Base-by-base conservation (phyloP, 2,113 vertebrate species). In the Sialia sialis region DNA sequence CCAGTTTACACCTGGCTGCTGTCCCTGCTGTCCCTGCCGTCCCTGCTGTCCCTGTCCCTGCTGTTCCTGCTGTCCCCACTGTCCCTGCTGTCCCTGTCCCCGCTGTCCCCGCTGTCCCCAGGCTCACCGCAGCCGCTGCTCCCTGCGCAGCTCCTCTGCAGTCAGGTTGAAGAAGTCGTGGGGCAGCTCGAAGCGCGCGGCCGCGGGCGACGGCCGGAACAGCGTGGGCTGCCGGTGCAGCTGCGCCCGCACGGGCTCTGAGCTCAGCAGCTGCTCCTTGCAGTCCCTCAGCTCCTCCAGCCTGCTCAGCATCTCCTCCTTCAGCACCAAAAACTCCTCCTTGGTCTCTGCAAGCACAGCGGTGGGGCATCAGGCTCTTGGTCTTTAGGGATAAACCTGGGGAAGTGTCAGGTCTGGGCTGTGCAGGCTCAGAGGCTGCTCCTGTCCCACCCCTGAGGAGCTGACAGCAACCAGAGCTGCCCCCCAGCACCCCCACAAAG, bases 111-210 rank as follows among this genome's bases (percentile, higher is more conserved):
- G 36, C 52, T n/a, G n/a, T n/a, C n/a, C 22, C 18, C 16, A 39
- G 39, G 22, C 84, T 66, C 77, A 99, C 99, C 98, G 98, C 23
- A 98, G 98, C 91, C 96, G 97, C 59, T 99, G 98, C 84, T 99
- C 99, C 11, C 95, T 97, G 58, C 97, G 98, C 9, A 99, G 95
- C 97, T 99, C 99, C 59, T 99, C 99, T 0, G 97, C 96, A 0
- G 98, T 98, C 56, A 99, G 98, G 95, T 86, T 99, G 97, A 99
- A 99, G 93, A 99, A 99, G 51, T 99, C 99, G 0, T 60, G 52
- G 0, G 99, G 99, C 85, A 99, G 98, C 93, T 99, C 98, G 1
- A 99, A 99, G 46, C 86, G 97, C 1, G 98, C 97, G 21, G 98
- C 99, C 23, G 98, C 95, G 1, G 98, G 69, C 0, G 99, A 99